Percentiles rank a stretch among this genome's conserved stretches.
Evolutionary conservation across 1,140 invertebrate species (phyloP).

Genomic region (Zaprionus taronus): DNA sequence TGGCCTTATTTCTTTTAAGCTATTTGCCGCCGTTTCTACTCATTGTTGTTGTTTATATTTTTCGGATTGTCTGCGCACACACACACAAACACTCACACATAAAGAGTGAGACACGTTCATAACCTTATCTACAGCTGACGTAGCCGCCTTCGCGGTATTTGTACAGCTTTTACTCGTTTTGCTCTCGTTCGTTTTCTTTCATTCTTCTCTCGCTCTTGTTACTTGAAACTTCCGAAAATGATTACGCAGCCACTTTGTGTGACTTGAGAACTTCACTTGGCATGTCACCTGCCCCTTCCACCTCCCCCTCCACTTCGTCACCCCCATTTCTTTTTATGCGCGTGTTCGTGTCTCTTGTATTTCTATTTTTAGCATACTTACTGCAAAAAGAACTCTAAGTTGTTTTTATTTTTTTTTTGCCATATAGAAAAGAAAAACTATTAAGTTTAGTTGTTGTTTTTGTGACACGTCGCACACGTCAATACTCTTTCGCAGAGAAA

Average conservation of each 20-base stretch:
- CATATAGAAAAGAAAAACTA: conserved; percentile 27
- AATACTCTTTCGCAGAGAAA: neutral
- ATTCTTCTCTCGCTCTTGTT: conserved; percentile 30
- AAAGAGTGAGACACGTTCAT: neutral
- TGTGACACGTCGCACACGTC: neutral
- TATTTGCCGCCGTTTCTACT: conserved; percentile 32
- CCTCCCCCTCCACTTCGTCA: neutral
- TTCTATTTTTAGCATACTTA: conserved; percentile 41
- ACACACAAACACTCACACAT: conserved; percentile 7
- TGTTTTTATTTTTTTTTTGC: conserved; percentile 17
- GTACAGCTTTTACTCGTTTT: conserved; percentile 64
- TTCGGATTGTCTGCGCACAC: conserved; percentile 49
- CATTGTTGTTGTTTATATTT: conserved; percentile 41
- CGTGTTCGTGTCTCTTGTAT: conserved; percentile 15
- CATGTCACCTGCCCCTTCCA: neutral
- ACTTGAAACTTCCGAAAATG: conserved; percentile 72
- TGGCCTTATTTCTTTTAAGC: conserved; percentile 71
- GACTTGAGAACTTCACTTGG: conserved; percentile 39
- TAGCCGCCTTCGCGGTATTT: conserved; percentile 63
- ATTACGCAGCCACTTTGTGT: conserved; percentile 65
- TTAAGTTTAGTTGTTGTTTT: neutral
- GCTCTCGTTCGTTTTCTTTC: conserved; percentile 43
- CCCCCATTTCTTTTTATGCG: conserved; percentile 25
- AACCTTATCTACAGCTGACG: conserved; percentile 55
- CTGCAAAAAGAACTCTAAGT: conserved; percentile 13